Evolutionary conservation across 2,113 vertebrate species (phyloP), one percentile per base, ranked within the genome.

Genomic region (Nematolebias whitei): DNA sequence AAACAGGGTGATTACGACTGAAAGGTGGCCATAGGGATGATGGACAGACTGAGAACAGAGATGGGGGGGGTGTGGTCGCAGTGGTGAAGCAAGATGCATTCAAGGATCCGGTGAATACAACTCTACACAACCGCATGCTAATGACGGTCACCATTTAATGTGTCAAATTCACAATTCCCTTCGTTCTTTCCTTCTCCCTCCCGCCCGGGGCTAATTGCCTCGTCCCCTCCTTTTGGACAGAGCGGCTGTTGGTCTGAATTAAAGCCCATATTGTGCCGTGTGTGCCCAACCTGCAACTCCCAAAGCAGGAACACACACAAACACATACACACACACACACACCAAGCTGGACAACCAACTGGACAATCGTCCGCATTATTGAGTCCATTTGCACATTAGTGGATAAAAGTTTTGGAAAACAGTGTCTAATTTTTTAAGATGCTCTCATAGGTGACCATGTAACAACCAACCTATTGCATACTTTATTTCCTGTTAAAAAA

Each of bases 91-190:
- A 76, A 84, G 73, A 85, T 69, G 56, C 80, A 90, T 92, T 91
- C 90, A 92, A 74, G 71, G 15, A 78, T 57, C 76, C 48, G 52
- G 55, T 92, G 90, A 93, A 92, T 90, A 80, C 86, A 64, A 80
- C 61, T 60, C 70, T 29, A 85, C 88, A 87, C 86, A 85, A 71
- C 79, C 82, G 87, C 91, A 92, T 90, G 91, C 92, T 92, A 92
- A 92, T 92, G 78, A 88, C 39, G 52, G 65, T 62, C 74, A 82
- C 89, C 83, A 91, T 91, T 92, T 91, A 87, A 89, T 73, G 85
- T 86, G 85, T 89, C 89, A 91, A 84, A 91, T 86, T 88, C 86
- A 90, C 88, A 87, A 89, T 83, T 89, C 84, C 74, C 64, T 71
- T 55, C 68, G n/a, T 82, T 77, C 82, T 56, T 63, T 63, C 68